phyloP scores from a whole-genome alignment of 2,888 invertebrate genomes.

The Nephrotoma appendiculata region DNA sequence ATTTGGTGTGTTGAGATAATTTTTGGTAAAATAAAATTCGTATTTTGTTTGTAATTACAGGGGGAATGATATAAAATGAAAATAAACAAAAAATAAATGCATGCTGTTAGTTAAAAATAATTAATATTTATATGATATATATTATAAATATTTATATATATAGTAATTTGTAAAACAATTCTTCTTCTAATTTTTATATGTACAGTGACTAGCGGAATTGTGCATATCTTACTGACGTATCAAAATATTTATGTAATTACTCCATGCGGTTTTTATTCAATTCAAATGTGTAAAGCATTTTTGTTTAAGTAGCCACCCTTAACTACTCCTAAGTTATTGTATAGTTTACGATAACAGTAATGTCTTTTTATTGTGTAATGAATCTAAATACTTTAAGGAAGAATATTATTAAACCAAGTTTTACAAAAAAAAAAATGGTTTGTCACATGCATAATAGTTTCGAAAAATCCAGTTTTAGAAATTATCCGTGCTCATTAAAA shows the following conservation, averaged over 20 bases:
- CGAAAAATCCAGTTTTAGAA: too few species aligned
- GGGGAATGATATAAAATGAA: conserved; percentile 23
- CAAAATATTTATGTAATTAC: not conserved
- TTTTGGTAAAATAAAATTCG: not conserved
- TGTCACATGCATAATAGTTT: not conserved
- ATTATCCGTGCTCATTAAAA: too few species aligned
- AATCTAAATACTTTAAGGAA: not conserved
- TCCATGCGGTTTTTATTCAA: not conserved
- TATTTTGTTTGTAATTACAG: not conserved
- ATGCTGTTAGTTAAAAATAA: conserved; percentile 17
- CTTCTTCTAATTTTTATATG: not conserved
- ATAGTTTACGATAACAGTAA: not conserved
- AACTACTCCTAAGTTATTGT: not conserved
- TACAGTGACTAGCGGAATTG: not conserved
- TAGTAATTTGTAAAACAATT: not conserved
- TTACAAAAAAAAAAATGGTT: not conserved
- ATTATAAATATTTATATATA: not conserved
- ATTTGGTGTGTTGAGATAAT: not conserved
- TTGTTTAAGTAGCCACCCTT: not conserved
- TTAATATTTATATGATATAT: not conserved
- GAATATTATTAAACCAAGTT: not conserved
- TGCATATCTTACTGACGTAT: not conserved
- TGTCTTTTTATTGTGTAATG: not conserved
- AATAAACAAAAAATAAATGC: conserved; percentile 21
- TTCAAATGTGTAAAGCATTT: not conserved